These are phyloP conservation scores for Synergus umbraculus DNA, from an alignment of 2,888 invertebrate species.

Conservation along the genomic window DNA sequence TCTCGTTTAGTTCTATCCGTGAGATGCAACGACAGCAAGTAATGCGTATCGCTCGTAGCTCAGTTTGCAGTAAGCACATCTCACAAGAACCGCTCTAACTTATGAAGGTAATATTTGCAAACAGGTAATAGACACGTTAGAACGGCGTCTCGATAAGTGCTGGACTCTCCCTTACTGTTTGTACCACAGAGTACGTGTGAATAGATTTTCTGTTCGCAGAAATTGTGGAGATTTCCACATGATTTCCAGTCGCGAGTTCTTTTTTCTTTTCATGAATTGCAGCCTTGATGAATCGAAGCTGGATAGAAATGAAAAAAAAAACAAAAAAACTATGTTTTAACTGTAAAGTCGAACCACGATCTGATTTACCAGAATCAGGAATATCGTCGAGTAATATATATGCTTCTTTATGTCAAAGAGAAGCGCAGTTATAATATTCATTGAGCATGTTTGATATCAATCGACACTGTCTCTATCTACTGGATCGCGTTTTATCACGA, in stretches of 20 bases:
- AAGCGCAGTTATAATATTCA: not conserved
- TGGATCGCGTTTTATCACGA: slow-evolving; percentile 23
- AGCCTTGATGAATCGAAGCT: not conserved
- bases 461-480: slow-evolving; percentile 22
- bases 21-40: too few species aligned
- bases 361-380: too few species aligned
- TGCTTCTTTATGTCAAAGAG: not conserved
- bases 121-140: slow-evolving; percentile 71
- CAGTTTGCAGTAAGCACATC: slow-evolving; percentile 31
- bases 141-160: slow-evolving; percentile 67
- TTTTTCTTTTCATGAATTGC: slow-evolving; percentile 13
- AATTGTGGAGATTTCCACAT: slow-evolving; percentile 58
- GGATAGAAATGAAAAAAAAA: not conserved
- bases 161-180: slow-evolving; percentile 62
- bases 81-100: slow-evolving; percentile 62
- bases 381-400: too few species aligned
- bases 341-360: not conserved
- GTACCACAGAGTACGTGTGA: slow-evolving; percentile 63
- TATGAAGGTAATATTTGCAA: slow-evolving; percentile 68
- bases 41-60: slow-evolving; percentile 2
- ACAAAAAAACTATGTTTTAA: not conserved
- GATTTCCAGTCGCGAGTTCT: slow-evolving; percentile 62
- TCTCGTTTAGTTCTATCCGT: slow-evolving; percentile 40
- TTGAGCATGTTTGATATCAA: slow-evolving; percentile 16
- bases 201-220: slow-evolving; percentile 68